Percentiles rank a stretch among this genome's conserved stretches.
Conservation (phyloP, 2,797 vertebrate genomes). For the Lindbergichthys nudifrons region DNA sequence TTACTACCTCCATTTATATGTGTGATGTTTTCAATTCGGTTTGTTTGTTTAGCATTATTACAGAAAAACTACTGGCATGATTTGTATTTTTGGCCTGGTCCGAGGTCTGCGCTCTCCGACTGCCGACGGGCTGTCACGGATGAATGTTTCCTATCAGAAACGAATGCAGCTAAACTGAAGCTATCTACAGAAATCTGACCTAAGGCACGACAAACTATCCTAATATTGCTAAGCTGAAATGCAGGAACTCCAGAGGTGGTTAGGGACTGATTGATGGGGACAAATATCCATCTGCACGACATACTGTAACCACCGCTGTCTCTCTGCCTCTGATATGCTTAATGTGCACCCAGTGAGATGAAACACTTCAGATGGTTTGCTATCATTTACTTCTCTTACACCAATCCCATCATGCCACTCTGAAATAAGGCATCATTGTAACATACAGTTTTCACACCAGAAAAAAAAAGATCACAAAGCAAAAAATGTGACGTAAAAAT, state of each 20-base stretch:
- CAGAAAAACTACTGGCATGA: too few relatives aligned
- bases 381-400: conserved; percentile 19
- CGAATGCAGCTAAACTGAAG: conserved; percentile 25
- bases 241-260: conserved; percentile 29
- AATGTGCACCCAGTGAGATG: conserved; percentile 22
- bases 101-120: too few relatives aligned
- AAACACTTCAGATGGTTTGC: conserved; percentile 7
- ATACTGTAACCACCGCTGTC: not conserved
- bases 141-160: conserved; percentile 10
- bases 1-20: too few relatives aligned
- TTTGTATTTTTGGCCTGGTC: too few relatives aligned
- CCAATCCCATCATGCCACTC: not conserved
- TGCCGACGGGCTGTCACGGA: conserved; percentile 1
- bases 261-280: conserved; percentile 5
- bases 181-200: conserved; percentile 19
- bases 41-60: too few relatives aligned
- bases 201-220: conserved; percentile 30
- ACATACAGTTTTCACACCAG: conserved; percentile 1
- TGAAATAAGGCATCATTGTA: conserved; percentile 31
- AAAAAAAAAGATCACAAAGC: conserved; percentile 16
- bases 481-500: not conserved
- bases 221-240: conserved; percentile 11
- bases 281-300: not conserved
- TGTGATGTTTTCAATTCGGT: too few relatives aligned
- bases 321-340: conserved; percentile 10